Evolutionary conservation across 2,888 invertebrate species (phyloP), one percentile per base, ranked within the genome.

Genomic region (Pomacea canaliculata): DNA sequence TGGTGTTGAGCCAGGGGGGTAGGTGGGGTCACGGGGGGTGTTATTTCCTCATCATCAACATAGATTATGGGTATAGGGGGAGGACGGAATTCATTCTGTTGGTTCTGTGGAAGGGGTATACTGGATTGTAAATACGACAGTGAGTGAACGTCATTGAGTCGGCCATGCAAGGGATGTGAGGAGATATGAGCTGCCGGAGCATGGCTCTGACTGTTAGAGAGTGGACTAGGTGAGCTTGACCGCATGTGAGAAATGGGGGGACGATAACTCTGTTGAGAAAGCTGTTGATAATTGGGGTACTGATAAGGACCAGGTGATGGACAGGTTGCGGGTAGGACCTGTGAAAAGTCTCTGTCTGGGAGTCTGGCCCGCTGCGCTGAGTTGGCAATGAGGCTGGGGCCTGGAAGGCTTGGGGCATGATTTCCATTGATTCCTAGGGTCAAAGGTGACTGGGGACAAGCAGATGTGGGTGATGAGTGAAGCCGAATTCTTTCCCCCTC

Each of bases 11-110:
- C 81, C 63, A 81, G 79, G 49, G 85, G 85, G 81, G 84, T 77
- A 78, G 83, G 78, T 46, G 83, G 81, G 71, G 83, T 81, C 65
- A 78, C 79, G 23, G 82, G 83, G 27, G 83, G 79, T 69, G 81
- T 76, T 12, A 80, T 76, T 65, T 79, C 74, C 62, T 69, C 74
- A 60, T 74, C 74, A n/a, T 74, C 74, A 48, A 81, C 71, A 77
- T 69, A 65, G 19, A 56, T 51, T 69, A 73, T 78, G 77, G 81
- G 69, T 79, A 78, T 19, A 59, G 78, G 72, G 78, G 80, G 78
- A 72, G 79, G 76, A 27, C 77, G 79, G 37, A 73, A 71, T 51
- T 76, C 68, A 23, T 77, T 73, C 56, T 59, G 46, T 16, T 56
- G 16, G 46, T 66, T 56, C 73, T 18, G 18, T 62, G 63, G 66